phyloP scores from a whole-genome alignment of 2,113 vertebrate species.

The Azemiops feae region DNA sequence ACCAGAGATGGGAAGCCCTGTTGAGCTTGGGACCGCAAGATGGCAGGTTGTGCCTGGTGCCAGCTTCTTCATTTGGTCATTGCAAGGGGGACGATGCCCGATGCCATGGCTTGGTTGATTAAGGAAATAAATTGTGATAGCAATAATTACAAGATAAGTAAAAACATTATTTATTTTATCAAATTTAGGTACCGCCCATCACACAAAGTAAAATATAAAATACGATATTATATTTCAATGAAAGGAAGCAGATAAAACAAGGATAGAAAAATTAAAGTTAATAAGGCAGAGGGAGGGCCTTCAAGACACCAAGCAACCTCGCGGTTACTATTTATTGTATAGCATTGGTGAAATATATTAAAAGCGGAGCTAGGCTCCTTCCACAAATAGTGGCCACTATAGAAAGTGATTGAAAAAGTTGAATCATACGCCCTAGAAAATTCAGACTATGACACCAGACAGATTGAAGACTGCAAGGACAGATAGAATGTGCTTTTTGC shows the following conservation, averaged over 20 bases:
- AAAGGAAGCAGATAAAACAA: not conserved
- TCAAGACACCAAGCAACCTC: not conserved
- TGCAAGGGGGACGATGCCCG: not conserved
- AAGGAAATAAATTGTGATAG: not conserved
- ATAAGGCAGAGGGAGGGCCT: not conserved
- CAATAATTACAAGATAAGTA: not conserved
- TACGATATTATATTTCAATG: not conserved
- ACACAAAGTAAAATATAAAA: not conserved
- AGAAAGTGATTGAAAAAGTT: not conserved
- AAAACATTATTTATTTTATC: not conserved
- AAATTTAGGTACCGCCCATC: not conserved
- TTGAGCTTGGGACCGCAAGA: not conserved
- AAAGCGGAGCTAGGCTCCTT: not conserved
- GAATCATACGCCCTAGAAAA: not conserved
- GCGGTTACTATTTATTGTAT: not conserved
- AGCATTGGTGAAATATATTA: not conserved
- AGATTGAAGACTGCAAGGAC: not conserved
- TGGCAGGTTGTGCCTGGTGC: not conserved
- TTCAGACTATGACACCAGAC: not conserved
- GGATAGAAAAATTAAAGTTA: not conserved
- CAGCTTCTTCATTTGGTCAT: not conserved
- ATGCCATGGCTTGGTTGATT: not conserved
- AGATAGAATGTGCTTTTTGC: not conserved
- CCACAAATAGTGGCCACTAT: not conserved
- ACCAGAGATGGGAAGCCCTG: not conserved